Base-by-base conservation (phyloP, 2,113 vertebrate species). In the Speoplatyrhinus poulsoni region DNA sequence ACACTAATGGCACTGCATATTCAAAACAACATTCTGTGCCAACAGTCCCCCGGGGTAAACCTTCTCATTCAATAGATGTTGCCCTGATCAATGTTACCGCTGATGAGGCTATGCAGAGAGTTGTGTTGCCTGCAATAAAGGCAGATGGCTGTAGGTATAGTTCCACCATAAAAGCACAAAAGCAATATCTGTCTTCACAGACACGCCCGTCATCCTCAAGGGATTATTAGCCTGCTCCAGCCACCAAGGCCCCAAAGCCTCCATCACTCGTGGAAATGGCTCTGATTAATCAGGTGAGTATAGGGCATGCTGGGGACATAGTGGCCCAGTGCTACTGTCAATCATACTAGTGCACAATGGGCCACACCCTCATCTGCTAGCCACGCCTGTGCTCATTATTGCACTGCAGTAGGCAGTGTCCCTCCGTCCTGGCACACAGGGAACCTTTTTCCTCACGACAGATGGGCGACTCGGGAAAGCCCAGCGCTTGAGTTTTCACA, bases 231-330 rank as follows among this genome's bases (percentile, higher is more conserved):
- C 80, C 75, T 65, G 68, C 69, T 69, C 54, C 62, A 60, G 69
- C 69, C 61, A 16, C 65, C 19, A 50, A 73, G 65, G 75, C 33
- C 70, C 49, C 9, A 60, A 7, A 71, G 80, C 80, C 64, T 82
- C 77, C 80, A 88, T 90, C 85, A 83, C 81, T 90, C 89, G 81
- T 79, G 67, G 62, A 87, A 83, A 90, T 84, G 73, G 83, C 72
- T 86, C 79, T 72, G 83, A 88, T 89, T 89, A 84, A 90, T 90
- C 87, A 85, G 83, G 69, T 79, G 84, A 90, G 84, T 87, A 77
- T 78, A 74, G 77, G 64, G 83, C 69, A 85, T 75, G 76, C 78
- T 48, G 3, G 62, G 46, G 67, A 41, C 49, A 41, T 61, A 73
- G 60, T 58, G 69, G 71, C 73, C 75, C 80, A 15, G 33, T 72